phyloP scores from a whole-genome alignment of 2,888 invertebrate species.

The Aquatica leii region DNA sequence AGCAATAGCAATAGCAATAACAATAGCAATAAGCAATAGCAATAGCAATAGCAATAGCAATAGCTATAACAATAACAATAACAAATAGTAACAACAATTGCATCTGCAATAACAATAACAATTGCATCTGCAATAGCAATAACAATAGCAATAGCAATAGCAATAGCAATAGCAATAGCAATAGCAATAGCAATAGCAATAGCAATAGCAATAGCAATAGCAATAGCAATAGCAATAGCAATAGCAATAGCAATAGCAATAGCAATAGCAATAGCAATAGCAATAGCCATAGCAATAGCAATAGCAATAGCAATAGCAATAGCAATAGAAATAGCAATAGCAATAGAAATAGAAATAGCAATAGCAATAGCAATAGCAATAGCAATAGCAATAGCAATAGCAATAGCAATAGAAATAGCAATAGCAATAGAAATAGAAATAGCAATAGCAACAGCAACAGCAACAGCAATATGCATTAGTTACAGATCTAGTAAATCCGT shows the following conservation, averaged over 20 bases:
- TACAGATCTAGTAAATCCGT: too few species aligned
- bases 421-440: neutral
- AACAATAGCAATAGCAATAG: neutral
- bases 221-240: neutral
- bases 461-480: neutral
- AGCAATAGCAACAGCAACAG: neutral
- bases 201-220: neutral
- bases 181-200: neutral
- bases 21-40: neutral
- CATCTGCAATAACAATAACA: neutral
- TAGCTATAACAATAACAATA: neutral
- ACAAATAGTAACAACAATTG: neutral
- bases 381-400: neutral
- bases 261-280: neutral
- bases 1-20: neutral
- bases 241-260: neutral
- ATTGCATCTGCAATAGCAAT: neutral
- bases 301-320: neutral
- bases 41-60: neutral
- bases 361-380: neutral
- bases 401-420: neutral
- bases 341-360: neutral
- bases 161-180: neutral
- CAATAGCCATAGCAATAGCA: neutral
- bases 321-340: neutral